Base-by-base conservation (phyloP, 2,888 invertebrate genomes). In the Eremobia ochroleuca region DNA sequence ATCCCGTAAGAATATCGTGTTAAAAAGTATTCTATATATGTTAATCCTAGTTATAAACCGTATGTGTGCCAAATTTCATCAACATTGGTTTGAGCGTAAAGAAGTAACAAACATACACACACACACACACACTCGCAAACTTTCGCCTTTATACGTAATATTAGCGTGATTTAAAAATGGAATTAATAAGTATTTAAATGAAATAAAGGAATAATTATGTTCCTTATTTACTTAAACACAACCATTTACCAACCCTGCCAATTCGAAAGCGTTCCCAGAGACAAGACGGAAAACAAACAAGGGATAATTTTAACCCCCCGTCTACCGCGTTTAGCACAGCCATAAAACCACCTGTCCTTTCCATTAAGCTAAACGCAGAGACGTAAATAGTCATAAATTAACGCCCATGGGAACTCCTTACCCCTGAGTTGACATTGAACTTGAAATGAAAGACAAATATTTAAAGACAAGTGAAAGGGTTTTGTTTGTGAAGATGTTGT, bases 361-460 rank as follows among this genome's bases (percentile, higher is more conserved):
- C 64, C 77, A 81, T 82, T 83, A 85, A 59, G 34, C 28, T 72
- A 67, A 79, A 79, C 83, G 69, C 28, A 31, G 37, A 62, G 69
- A 37, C 62, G 83, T 75, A 86, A 86, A 86, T 82, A 75, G 70
- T 55, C 70, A 83, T 86, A 86, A 83, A 86, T 86, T 83, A 79
- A 61, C 58, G 73, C 84, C 75, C 87, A 85, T 83, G 79, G 76
- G 81, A 85, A 80, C 69, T 59, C 31, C 65, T 73, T 71, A 75
- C 72, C 76, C 76, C 77, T 64, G 31, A 62, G 77, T 87, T 85
- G 87, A 88, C 88, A 82, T 34, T 88, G 89, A 87, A 88, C 87
- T 87, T 87, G 85, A 85, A 76, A 87, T 80, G 76, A 58, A 88
- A 88, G 70, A 70, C 77, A 87, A 87, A 87, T 87, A 88, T 84